A percentile compares a stretch with the other conserved stretches of the same genome.
These are phyloP conservation scores for Synanthedon andrenaeformis DNA, from an alignment of 2,888 invertebrate genomes.

Conservation along the genomic window DNA sequence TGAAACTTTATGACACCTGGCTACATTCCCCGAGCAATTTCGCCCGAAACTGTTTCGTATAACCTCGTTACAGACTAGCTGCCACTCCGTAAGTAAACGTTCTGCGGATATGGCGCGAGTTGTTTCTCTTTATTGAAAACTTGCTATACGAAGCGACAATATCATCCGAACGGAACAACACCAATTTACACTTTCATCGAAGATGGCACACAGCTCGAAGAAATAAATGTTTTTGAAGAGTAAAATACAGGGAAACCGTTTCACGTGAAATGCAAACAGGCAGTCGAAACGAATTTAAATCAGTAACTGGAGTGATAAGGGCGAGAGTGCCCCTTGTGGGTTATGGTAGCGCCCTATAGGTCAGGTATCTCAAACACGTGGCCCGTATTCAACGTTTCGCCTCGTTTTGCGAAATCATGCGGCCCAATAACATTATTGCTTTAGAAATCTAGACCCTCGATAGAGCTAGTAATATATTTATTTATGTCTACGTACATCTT, in stretches of 20 bases:
- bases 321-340: background rate
- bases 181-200: background rate
- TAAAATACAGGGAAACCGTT: background rate
- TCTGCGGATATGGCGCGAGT: constrained; percentile 47
- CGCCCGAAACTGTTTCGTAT: constrained; percentile 52
- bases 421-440: too few relatives aligned
- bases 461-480: too few relatives aligned
- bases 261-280: background rate
- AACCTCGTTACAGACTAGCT: constrained; percentile 57
- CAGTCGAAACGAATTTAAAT: background rate
- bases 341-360: background rate
- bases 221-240: background rate
- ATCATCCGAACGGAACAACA: background rate
- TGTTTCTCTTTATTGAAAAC: constrained; percentile 57
- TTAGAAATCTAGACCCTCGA: too few relatives aligned
- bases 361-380: constrained; percentile 19
- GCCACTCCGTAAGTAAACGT: constrained; percentile 47
- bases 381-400: constrained; percentile 7
- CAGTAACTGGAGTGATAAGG: background rate
- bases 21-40: constrained; percentile 55
- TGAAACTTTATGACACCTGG: constrained; percentile 61
- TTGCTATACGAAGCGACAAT: background rate
- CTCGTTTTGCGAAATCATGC: too few relatives aligned
- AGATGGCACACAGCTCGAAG: background rate
- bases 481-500: too few relatives aligned